These are phyloP conservation scores for Clusia tigrina DNA, from an alignment of 2,888 invertebrate genomes.

Conservation along the genomic window DNA sequence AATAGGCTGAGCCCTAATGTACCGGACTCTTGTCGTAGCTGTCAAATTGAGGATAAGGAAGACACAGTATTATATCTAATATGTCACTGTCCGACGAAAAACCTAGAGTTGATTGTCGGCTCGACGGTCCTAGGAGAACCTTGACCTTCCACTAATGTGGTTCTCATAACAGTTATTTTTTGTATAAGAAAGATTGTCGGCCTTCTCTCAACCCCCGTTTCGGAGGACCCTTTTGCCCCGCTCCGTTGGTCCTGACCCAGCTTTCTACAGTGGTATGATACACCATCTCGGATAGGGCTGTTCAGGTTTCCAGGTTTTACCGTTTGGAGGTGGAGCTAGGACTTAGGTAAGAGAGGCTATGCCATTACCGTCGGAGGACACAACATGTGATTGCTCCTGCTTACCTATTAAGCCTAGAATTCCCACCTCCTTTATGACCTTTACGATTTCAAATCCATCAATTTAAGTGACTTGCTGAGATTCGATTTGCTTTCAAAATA, in stretches of 20 bases:
- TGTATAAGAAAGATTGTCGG: not conserved
- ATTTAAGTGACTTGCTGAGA: no score
- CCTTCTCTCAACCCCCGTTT: not conserved
- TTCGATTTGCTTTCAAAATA: no score
- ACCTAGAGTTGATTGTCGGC: not conserved
- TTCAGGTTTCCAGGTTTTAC: not conserved
- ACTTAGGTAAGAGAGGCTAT: not conserved
- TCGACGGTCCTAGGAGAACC: not conserved
- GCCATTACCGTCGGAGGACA: not conserved
- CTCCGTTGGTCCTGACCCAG: not conserved
- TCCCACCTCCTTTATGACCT: no score
- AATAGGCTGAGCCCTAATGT: no score
- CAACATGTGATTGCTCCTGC: not conserved
- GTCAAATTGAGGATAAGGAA: no score
- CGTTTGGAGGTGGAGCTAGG: not conserved
- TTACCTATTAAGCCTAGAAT: not conserved
- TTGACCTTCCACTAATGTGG: not conserved
- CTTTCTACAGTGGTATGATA: not conserved
- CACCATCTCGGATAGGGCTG: not conserved
- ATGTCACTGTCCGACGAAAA: not conserved
- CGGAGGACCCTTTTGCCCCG: not conserved
- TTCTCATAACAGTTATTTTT: not conserved
- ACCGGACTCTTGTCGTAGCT: no score
- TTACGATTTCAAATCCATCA: no score
- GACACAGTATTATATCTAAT: no score